These are phyloP conservation scores for Campoplex capitator DNA, from an alignment of 2,888 invertebrate genomes.

Conservation along the genomic window DNA sequence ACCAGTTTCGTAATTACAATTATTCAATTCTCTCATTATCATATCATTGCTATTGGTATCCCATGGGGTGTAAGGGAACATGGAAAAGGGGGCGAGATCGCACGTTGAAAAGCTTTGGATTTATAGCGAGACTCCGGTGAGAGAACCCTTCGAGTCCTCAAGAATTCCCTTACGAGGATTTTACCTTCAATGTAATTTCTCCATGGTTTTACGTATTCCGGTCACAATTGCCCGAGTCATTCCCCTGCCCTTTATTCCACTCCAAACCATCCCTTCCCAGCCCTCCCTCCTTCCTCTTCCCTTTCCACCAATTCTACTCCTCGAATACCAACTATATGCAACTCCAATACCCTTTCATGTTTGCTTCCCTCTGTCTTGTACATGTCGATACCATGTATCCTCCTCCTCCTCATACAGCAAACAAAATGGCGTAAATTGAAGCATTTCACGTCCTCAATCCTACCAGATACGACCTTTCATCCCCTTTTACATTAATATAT, in stretches of 20 bases:
- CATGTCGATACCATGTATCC: not conserved
- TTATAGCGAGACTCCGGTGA: conserved; percentile 21
- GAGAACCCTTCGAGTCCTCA: conserved; percentile 31
- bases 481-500: not conserved
- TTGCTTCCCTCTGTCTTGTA: conserved; percentile 21
- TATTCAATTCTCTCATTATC: conserved; percentile 43
- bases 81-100: not conserved
- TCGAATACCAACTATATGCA: conserved; percentile 49
- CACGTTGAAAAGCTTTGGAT: conserved; percentile 9
- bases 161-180: conserved; percentile 40
- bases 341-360: conserved; percentile 23
- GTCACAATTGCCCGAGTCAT: conserved; percentile 76
- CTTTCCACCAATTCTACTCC: not conserved
- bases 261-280: not conserved
- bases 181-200: conserved; percentile 30
- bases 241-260: conserved; percentile 26
- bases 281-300: not conserved
- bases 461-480: not conserved
- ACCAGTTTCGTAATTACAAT: conserved; percentile 11
- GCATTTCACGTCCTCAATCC: not conserved
- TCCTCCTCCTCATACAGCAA: not conserved
- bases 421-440: conserved; percentile 11
- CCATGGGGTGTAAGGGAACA: not conserved
- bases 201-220: conserved; percentile 76
- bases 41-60: not conserved